Percentiles rank a stretch among this genome's conserved stretches.
Evolutionary conservation across 2,113 vertebrate genomes (phyloP).

Genomic region (Paramormyrops kingsleyae): DNA sequence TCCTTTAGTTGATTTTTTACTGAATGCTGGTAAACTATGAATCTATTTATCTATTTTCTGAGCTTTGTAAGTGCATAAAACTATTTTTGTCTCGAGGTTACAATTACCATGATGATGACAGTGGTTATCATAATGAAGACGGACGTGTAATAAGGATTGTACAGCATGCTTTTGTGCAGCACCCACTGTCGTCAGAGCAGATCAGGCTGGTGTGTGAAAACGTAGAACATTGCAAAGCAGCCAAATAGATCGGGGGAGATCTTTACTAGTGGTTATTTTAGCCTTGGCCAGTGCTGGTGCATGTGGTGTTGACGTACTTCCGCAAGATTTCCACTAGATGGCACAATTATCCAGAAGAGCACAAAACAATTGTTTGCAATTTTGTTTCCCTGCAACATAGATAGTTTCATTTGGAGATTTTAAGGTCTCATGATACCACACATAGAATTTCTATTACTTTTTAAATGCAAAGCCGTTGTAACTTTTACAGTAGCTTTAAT

Average conservation of each 20-base stretch:
- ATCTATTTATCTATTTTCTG: conserved; percentile 40
- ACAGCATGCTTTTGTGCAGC: conserved; percentile 42
- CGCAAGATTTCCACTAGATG: neutral
- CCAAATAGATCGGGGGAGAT: neutral
- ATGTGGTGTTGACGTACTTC: neutral
- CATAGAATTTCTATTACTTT: neutral
- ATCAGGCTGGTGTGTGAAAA: neutral
- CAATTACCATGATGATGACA: conserved; percentile 23
- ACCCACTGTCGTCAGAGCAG: conserved; percentile 36
- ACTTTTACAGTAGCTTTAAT: neutral
- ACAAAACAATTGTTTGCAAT: neutral
- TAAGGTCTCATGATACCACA: neutral
- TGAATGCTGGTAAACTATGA: conserved; percentile 49
- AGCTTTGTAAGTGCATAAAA: conserved; percentile 52
- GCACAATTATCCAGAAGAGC: conserved; percentile 1
- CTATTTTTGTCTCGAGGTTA: conserved; percentile 46
- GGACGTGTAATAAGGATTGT: conserved; percentile 26
- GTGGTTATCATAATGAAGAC: conserved; percentile 18
- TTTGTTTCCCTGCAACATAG: neutral
- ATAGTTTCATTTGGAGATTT: neutral
- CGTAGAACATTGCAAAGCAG: neutral
- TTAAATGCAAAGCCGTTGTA: neutral
- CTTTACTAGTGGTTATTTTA: neutral
- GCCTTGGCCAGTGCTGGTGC: neutral
- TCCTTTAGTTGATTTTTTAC: conserved; percentile 45